A percentile compares a stretch with the other conserved stretches of the same genome.
These are phyloP conservation scores for Sinelater perroti DNA, from an alignment of 2,888 invertebrate species.

Conservation along the genomic window DNA sequence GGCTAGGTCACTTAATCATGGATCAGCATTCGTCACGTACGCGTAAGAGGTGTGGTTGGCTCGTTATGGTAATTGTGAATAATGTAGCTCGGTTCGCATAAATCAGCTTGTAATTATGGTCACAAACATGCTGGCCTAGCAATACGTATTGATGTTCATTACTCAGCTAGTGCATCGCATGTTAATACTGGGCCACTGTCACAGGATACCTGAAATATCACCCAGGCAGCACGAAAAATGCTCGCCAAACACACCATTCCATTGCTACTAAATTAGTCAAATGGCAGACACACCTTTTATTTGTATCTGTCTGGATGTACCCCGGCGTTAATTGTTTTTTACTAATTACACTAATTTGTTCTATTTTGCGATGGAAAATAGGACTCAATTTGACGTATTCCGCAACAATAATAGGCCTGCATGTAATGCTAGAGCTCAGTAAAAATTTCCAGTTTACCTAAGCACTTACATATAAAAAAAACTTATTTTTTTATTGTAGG, in stretches of 20 bases:
- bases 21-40: slow-evolving; percentile 49
- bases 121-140: slow-evolving; percentile 57
- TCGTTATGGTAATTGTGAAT: slow-evolving; percentile 61
- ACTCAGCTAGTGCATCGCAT: slow-evolving; percentile 45
- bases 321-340: slow-evolving; percentile 13
- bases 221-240: slow-evolving; percentile 31
- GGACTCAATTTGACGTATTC: neutral
- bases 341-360: slow-evolving; percentile 3
- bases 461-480: no score
- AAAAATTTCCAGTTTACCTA: no score
- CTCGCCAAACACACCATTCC: slow-evolving; percentile 25
- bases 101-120: slow-evolving; percentile 59
- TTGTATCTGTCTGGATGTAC: slow-evolving; percentile 20
- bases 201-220: slow-evolving; percentile 37
- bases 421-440: no score
- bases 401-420: no score
- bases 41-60: slow-evolving; percentile 57
- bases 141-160: slow-evolving; percentile 60
- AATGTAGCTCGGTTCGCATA: slow-evolving; percentile 57
- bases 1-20: slow-evolving; percentile 37
- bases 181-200: slow-evolving; percentile 36
- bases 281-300: slow-evolving; percentile 34
- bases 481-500: no score
- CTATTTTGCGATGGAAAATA: neutral
- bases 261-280: slow-evolving; percentile 33